Evolutionary conservation across 2,797 vertebrate genomes (phyloP).

Genomic region (Merluccius polli): DNA sequence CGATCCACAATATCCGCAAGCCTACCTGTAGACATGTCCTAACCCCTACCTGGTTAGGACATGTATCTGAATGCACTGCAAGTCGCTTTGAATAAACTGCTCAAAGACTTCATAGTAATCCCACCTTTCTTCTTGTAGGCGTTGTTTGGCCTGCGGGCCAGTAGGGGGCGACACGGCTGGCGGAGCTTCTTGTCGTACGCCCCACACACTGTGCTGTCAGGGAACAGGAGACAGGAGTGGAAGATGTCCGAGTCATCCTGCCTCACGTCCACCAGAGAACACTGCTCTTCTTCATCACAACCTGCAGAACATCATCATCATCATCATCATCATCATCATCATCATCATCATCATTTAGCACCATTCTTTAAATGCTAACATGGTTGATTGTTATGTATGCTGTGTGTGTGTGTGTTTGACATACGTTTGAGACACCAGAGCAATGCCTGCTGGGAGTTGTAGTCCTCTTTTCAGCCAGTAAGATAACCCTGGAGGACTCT

Average conservation of each 20-base stretch:
- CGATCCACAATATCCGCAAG: too few species aligned
- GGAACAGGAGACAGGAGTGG: slow-evolving; percentile 78
- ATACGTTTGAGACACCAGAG: slow-evolving; percentile 88
- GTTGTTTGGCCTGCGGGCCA: slow-evolving; percentile 65
- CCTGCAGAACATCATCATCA: slow-evolving; percentile 73
- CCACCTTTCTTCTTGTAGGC: slow-evolving; percentile 81
- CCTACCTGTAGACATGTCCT: too few species aligned
- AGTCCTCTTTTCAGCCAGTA: slow-evolving; percentile 79
- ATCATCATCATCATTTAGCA: background rate
- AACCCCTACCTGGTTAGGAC: too few species aligned
- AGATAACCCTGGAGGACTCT: slow-evolving; percentile 63
- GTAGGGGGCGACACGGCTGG: slow-evolving; percentile 67
- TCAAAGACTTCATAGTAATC: too few species aligned
- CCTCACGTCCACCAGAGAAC: slow-evolving; percentile 72
- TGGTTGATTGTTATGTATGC: slow-evolving; percentile 53
- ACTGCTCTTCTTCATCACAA: slow-evolving; percentile 78
- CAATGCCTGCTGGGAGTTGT: slow-evolving; percentile 73
- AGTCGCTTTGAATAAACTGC: background rate
- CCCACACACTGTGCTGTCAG: slow-evolving; percentile 78
- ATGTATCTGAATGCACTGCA: background rate
- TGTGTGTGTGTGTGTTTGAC: slow-evolving; percentile 39
- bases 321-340: too few species aligned
- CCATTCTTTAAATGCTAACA: background rate
- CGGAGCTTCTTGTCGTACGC: slow-evolving; percentile 60
- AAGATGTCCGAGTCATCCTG: slow-evolving; percentile 47